These are phyloP conservation scores for Ceyx erithaca DNA, from an alignment of 2,797 vertebrate genomes.

Conservation along the genomic window DNA sequence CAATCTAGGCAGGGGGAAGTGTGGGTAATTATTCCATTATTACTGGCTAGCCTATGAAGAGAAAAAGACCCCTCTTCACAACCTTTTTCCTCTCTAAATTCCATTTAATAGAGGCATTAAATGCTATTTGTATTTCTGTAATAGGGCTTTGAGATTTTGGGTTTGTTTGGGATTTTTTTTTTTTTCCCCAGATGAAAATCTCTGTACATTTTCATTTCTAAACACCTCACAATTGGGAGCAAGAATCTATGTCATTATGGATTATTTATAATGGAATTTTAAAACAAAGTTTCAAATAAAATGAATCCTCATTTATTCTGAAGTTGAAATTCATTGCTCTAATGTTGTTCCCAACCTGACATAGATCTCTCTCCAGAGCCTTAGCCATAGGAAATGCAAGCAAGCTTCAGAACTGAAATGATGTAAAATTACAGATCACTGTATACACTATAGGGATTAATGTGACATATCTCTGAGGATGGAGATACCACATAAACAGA, in stretches of 20 bases:
- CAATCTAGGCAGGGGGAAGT: neutral
- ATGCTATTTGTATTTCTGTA: neutral
- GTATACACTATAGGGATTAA: neutral
- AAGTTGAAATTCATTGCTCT: neutral
- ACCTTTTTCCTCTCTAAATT: neutral
- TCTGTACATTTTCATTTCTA: neutral
- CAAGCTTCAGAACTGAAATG: neutral
- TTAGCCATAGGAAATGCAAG: neutral
- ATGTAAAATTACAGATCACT: neutral
- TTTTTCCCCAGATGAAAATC: neutral
- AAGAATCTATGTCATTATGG: neutral
- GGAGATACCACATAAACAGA: neutral
- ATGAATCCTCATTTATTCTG: neutral
- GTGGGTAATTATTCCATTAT: constrained; percentile 2
- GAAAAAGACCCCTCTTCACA: neutral
- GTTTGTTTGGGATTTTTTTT: neutral
- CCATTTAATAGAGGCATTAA: neutral
- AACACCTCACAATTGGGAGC: neutral
- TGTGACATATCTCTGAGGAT: neutral
- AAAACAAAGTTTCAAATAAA: neutral
- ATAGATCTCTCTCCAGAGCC: neutral
- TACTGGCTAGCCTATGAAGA: neutral
- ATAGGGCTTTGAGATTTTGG: neutral
- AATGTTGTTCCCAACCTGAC: neutral
- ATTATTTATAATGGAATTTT: neutral